Conservation (phyloP, 2,113 vertebrate genomes). For the Melanostigma gelatinosum region DNA sequence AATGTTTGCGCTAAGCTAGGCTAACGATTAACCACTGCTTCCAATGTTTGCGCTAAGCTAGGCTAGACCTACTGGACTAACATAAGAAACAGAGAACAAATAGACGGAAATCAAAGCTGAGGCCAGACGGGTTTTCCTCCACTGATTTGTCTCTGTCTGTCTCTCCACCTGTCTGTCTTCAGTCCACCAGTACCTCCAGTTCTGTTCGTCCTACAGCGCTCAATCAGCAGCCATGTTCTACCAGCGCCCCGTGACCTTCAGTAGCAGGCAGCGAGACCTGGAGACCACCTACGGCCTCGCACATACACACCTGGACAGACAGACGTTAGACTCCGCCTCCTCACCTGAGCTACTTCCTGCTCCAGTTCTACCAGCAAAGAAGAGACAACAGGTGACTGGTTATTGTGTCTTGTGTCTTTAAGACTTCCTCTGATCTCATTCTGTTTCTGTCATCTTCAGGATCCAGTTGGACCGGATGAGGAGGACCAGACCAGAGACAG, state of each 20-base stretch:
- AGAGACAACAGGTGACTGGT: slow-evolving; percentile 88
- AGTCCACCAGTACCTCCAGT: slow-evolving; percentile 95
- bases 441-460: slow-evolving; percentile 22
- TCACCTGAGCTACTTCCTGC: slow-evolving; percentile 81
- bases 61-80: not conserved
- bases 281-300: slow-evolving; percentile 88
- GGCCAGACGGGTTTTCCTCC: not conserved
- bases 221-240: slow-evolving; percentile 86
- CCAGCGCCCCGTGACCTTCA: slow-evolving; percentile 88
- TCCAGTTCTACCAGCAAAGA: slow-evolving; percentile 91
- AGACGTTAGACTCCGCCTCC: slow-evolving; percentile 44
- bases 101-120: not conserved
- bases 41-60: too few species aligned
- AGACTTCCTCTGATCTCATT: not conserved
- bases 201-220: slow-evolving; percentile 90
- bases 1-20: too few species aligned
- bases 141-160: not conserved
- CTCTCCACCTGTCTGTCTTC: slow-evolving; percentile 26
- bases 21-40: too few species aligned
- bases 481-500: slow-evolving; percentile 19
- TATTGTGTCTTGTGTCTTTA: too few species aligned
- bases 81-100: not conserved
- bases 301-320: slow-evolving; percentile 77
- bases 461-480: not conserved
- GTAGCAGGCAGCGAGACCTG: slow-evolving; percentile 87